phyloP scores from a whole-genome alignment of 2,888 invertebrate genomes.

The Drosophila fulvimacula region DNA sequence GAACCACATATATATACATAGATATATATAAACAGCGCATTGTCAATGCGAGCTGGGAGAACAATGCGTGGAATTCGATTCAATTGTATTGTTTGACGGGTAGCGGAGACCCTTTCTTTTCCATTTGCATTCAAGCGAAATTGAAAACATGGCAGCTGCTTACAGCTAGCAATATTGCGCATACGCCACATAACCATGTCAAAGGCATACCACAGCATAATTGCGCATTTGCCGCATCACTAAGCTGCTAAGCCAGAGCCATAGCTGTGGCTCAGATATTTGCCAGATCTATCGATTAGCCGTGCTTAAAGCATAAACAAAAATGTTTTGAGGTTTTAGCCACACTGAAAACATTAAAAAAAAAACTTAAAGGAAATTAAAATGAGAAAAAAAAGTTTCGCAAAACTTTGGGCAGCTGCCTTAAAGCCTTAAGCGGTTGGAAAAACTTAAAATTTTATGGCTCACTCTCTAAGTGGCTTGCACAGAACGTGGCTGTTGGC shows the following conservation, averaged over 20 bases:
- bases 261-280: conserved; percentile 22
- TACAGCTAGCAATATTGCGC: conserved; percentile 55
- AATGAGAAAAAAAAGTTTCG: not conserved
- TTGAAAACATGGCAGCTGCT: conserved; percentile 26
- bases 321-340: not conserved
- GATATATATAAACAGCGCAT: conserved; percentile 32
- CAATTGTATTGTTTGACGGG: conserved; percentile 42
- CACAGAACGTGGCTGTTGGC: conserved; percentile 35
- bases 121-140: conserved; percentile 22
- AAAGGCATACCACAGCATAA: conserved; percentile 53
- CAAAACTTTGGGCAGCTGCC: not conserved
- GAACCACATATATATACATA: conserved; percentile 4
- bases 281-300: conserved; percentile 56
- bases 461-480: not conserved
- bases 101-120: not conserved
- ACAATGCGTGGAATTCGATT: conserved; percentile 48
- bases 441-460: conserved; percentile 1
- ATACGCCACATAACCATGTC: conserved; percentile 59
- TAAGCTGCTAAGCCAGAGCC: conserved; percentile 48
- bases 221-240: conserved; percentile 69
- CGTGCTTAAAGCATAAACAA: conserved; percentile 11
- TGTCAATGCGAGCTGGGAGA: conserved; percentile 54
- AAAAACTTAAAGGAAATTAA: not conserved
- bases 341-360: not conserved
- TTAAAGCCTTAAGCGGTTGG: conserved; percentile 11